Evolutionary conservation across 2,888 invertebrate species (phyloP), one percentile per base, ranked within the genome.

Genomic region (Noctua pronuba): DNA sequence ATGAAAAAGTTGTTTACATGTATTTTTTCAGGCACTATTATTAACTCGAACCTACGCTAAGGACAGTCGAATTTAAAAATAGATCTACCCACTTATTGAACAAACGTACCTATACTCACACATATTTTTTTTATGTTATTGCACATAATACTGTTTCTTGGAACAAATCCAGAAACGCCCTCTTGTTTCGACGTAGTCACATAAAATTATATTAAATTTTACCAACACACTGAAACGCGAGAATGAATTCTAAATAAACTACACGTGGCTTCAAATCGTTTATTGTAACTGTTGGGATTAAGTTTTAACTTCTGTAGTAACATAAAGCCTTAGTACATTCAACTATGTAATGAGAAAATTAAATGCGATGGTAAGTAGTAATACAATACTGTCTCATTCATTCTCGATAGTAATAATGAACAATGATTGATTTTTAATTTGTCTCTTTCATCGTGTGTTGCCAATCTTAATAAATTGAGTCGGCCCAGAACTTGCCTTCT

Each of bases 161-260:
- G 88, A 88, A 69, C 83, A 73, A 62, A 82, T 88, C 89, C 88
- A 88, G 81, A 82, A 86, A 88, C 88, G 88, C 88, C 88, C 79
- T 82, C 86, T 77, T 75, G 62, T 77, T 78, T 80, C 49, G 69
- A 83, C 77, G 76, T 77, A 75, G 65, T 65, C 82, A 71, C 79
- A 84, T 82, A 80, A 84, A 88, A 82, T 78, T 83, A 88, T 80
- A 88, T 87, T 82, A 86, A 77, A 82, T 86, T 85, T 70, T 67
- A 77, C 52, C 86, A 74, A 82, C 69, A 80, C 73, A 44, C 46
- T 67, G 78, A 73, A 86, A 87, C 73, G 69, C 49, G 67, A 52
- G 38, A 78, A 85, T 87, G 74, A 85, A 81, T 89, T 81, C 75
- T 71, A 73, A 87, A 73, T 80, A 73, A 60, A n/a, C 58, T 62